Conservation (phyloP, 2,113 vertebrate species). For the Chaetodon auriga region DNA sequence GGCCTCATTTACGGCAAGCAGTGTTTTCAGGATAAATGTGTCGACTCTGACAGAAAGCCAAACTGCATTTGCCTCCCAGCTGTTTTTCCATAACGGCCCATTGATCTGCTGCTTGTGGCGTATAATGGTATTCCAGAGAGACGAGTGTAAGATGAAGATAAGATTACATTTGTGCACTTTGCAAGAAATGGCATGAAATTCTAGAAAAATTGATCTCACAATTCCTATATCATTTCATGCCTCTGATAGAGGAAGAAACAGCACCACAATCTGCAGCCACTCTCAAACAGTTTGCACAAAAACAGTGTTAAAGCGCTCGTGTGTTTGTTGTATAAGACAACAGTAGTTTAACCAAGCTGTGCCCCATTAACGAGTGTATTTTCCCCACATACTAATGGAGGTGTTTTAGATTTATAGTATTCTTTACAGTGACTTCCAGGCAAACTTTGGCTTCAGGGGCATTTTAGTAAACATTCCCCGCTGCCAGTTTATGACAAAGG, state of each 20-base stretch:
- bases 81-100: slow-evolving; percentile 10
- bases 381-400: not conserved
- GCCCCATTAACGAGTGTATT: not conserved
- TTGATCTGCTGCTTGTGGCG: slow-evolving; percentile 19
- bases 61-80: slow-evolving; percentile 2
- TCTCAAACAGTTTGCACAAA: not conserved
- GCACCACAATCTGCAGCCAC: not conserved
- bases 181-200: not conserved
- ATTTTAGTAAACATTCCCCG: not conserved
- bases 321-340: not conserved
- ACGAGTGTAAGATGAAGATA: not conserved
- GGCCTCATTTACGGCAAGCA: slow-evolving; percentile 7
- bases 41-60: not conserved
- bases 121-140: slow-evolving; percentile 28
- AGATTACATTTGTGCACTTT: not conserved
- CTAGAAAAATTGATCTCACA: not conserved
- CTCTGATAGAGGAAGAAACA: not conserved
- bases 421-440: not conserved
- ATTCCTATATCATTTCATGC: slow-evolving; percentile 5
- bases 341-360: not conserved
- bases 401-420: not conserved
- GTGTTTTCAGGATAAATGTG: slow-evolving; percentile 1
- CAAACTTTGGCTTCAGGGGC: not conserved
- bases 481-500: not conserved
- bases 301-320: not conserved